Evolutionary conservation across 2,888 invertebrate species (phyloP), one percentile per base, ranked within the genome.

Genomic region (Rhyacophila evoluta): DNA sequence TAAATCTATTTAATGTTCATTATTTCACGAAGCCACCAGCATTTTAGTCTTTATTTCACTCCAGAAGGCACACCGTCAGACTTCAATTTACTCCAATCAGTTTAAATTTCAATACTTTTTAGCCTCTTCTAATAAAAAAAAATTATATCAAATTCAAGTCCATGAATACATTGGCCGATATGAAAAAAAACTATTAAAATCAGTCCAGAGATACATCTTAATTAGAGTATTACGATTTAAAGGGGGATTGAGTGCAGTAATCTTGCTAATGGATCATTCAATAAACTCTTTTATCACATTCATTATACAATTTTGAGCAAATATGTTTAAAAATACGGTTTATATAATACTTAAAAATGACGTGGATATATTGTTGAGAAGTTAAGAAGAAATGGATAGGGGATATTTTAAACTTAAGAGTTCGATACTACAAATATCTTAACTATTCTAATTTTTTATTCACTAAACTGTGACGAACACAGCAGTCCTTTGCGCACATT

Each of bases 291-390:
- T 55, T 55, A 55, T 55, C 55, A 55, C 55, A 55, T 55, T 12
- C 19, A 19, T 55, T 55, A 25, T 55, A 55, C 15, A 55, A 55
- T 55, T 55, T 55, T 55, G 55, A 55, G 55, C 55, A 55, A 55
- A 25, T 19, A 55, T 10, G 19, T 55, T 55, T 55, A 8, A 55
- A 25, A 19, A 55, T 55, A 55, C 25, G 10, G 10, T 55, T 38
- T 25, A 25, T 2, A 8, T 8, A 55, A 15, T 55, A 55, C 55
- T 55, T n/a, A 25, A 19, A 8, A 55, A 8, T 25, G 55, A 55
- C 2, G 55, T 25, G 19, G 55, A 25, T 19, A 55, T 6, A 25
- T 55, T 25, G 55, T 55, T 19, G 19, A 55, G 25, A 55, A 55
- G 55, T 55, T 55, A 1, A 19, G 55, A 55, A 55, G 55, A 19